Conservation (phyloP, 2,888 invertebrate species). For the Eupeodes luniger region DNA sequence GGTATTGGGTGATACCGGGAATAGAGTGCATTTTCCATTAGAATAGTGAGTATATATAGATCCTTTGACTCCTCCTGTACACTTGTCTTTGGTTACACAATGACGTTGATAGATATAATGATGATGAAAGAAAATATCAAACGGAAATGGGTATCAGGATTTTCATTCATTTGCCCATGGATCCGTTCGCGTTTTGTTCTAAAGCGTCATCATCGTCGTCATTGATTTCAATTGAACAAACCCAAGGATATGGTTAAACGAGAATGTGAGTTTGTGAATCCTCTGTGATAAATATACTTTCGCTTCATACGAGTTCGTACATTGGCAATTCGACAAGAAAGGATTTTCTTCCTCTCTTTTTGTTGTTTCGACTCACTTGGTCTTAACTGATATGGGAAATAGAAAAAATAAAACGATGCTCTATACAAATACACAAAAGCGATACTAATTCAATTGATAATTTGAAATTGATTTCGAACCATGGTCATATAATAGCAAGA, state of each 20-base stretch:
- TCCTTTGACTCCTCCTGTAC: constrained; percentile 38
- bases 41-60: background rate
- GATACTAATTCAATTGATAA: constrained; percentile 21
- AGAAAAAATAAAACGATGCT: background rate
- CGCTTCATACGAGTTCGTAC: too few species aligned
- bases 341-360: background rate
- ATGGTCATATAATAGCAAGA: background rate
- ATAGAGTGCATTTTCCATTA: constrained; percentile 35
- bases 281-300: background rate
- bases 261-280: background rate
- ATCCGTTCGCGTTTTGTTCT: background rate
- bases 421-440: background rate
- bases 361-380: background rate
- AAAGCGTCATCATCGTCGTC: constrained; percentile 5
- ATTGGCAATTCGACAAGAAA: background rate
- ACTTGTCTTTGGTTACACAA: constrained; percentile 32
- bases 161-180: constrained; percentile 41
- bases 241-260: background rate
- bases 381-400: background rate
- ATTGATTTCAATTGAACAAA: constrained; percentile 58
- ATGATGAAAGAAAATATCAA: constrained; percentile 69
- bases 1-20: background rate
- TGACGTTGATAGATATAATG: constrained; percentile 53
- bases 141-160: constrained; percentile 39
- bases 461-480: constrained; percentile 1